These are phyloP conservation scores for Oedothorax gibbosus DNA, from an alignment of 1,140 invertebrate genomes.

Conservation along the genomic window DNA sequence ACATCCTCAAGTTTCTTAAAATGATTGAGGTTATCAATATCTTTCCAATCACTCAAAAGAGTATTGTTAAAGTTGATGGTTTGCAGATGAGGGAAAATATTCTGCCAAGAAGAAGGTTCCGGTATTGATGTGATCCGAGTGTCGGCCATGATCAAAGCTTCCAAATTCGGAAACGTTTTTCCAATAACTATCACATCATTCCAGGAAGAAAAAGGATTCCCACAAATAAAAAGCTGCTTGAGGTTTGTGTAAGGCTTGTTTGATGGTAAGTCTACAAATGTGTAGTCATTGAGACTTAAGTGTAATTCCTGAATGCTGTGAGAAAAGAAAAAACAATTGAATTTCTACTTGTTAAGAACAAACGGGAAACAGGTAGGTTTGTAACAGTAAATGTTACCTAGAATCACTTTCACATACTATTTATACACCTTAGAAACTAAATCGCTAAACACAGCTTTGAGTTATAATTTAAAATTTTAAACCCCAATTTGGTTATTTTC, in stretches of 20 bases:
- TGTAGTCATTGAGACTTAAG: conserved; percentile 84
- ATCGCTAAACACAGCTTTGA: no score
- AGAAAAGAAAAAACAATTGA: conserved; percentile 53
- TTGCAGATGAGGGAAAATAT: conserved; percentile 76
- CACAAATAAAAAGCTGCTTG: conserved; percentile 74
- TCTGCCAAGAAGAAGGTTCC: conserved; percentile 56
- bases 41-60: conserved; percentile 84
- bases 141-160: conserved; percentile 86
- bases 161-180: conserved; percentile 80
- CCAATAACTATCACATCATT: conserved; percentile 85
- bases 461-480: no score
- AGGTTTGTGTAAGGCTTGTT: conserved; percentile 74
- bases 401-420: no score
- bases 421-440: no score
- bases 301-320: conserved; percentile 86
- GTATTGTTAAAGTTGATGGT: conserved; percentile 88
- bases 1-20: conserved; percentile 86
- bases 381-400: no score
- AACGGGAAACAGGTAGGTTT: no score
- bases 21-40: conserved; percentile 83
- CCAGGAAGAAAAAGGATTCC: conserved; percentile 84
- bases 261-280: conserved; percentile 75
- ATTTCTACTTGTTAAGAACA: neutral
- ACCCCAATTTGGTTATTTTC: no score
- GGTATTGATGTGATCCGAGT: conserved; percentile 79